Evolutionary conservation across 2,113 vertebrate species (phyloP), one percentile per base, ranked within the genome.

Genomic region (Rhinopomastus cyanomelas): DNA sequence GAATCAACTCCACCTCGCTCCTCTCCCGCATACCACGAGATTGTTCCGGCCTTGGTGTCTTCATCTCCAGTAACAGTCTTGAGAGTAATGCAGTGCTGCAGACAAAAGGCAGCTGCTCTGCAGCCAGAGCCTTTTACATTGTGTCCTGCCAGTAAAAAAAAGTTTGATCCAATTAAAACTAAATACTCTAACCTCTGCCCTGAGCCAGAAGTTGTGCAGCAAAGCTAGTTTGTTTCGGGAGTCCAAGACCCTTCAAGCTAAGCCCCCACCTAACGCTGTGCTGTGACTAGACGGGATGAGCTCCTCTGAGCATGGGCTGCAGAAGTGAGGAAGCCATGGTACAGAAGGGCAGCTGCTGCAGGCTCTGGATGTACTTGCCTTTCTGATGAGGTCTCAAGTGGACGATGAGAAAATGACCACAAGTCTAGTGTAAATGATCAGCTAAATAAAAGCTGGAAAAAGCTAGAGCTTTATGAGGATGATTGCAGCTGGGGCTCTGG

Each of bases 11-110:
- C 62, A 44, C 57, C 22, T 20, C 13, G 49, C 42, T 66, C 67
- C 13, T 52, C 42, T 66, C 67, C 11, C 7, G 2, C 0, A 0
- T 57, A 8, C 32, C 29, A 36, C 2, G 1, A 6, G 12, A 16
- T 46, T 27, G 16, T 18, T 61, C 18, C 7, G 11, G 46, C 23
- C 37, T 16, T 20, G 46, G 56, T 46, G 20, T 44, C 59, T 77
- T 81, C 48, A 48, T 77, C 57, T 67, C 66, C 51, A 60, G 16
- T 48, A 48, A 4, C 8, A 34, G 6, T 12, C 56, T 7, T 9
- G 7, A 44, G 37, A 23, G 66, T 72, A 84, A 53, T 36, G 53
- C 61, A 49, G 59, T 17, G 3, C 60, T 39, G 26, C 19, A 72
- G 67, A 61, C 26, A 44, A 34, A 56, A 81, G 59, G 67, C 84